Percentiles rank a stretch among this genome's conserved stretches.
phyloP scores from a whole-genome alignment of 2,888 invertebrate genomes.

The Drosophila maculinotata region DNA sequence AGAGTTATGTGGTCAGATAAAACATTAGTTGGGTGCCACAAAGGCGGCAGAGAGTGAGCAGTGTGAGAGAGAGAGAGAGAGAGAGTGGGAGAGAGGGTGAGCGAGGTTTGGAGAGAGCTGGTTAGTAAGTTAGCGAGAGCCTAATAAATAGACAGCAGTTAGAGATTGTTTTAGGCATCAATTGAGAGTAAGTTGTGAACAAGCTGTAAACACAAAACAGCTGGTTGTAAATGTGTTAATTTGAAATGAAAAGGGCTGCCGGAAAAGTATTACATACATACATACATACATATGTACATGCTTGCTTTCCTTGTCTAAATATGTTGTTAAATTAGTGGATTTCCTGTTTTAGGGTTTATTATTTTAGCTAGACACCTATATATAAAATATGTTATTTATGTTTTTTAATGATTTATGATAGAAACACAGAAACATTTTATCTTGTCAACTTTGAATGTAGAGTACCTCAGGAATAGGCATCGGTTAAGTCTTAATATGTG shows the following conservation, averaged over 20 bases:
- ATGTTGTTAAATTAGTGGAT: too few relatives aligned
- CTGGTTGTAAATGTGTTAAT: conserved; percentile 39
- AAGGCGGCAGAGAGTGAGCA: conserved; percentile 15
- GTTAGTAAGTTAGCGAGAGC: conserved; percentile 2
- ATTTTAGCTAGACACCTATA: too few relatives aligned
- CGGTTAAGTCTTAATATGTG: too few relatives aligned
- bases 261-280: not conserved
- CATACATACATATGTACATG: not conserved
- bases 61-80: conserved; percentile 6
- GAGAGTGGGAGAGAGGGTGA: not conserved
- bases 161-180: conserved; percentile 12
- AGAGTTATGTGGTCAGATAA: conserved; percentile 57
- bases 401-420: too few relatives aligned
- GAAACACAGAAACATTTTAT: too few relatives aligned
- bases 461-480: too few relatives aligned
- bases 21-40: conserved; percentile 44
- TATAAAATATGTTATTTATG: too few relatives aligned
- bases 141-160: conserved; percentile 14
- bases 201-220: conserved; percentile 77
- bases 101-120: not conserved
- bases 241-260: not conserved
- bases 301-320: too few relatives aligned
- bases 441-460: too few relatives aligned
- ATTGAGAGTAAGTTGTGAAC: conserved; percentile 11
- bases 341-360: too few relatives aligned